Conservation (phyloP, 2,797 vertebrate genomes). For the Lacerta bilineata region DNA sequence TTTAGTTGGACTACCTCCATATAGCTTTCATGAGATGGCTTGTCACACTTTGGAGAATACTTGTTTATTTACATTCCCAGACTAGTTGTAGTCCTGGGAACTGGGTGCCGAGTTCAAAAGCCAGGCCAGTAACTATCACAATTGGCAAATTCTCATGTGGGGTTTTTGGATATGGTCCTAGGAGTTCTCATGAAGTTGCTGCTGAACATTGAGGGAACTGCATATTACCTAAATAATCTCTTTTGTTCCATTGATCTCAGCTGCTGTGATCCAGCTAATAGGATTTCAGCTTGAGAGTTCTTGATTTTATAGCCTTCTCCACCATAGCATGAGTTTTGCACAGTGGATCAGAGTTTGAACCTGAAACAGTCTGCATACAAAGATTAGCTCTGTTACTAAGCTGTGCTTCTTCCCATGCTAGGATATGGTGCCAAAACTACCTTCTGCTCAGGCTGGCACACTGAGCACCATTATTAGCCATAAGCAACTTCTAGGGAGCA, state of each 20-base stretch:
- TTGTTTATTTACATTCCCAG: neutral
- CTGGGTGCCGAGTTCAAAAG: neutral
- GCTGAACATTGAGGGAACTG: neutral
- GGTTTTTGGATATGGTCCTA: neutral
- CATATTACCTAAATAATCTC: neutral
- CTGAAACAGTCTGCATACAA: neutral
- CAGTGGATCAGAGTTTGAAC: neutral
- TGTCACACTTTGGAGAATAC: neutral
- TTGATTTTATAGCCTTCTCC: neutral
- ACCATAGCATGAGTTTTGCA: neutral
- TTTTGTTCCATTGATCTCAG: neutral
- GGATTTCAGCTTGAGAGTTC: neutral
- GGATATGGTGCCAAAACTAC: neutral
- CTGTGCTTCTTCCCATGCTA: neutral
- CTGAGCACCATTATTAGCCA: neutral
- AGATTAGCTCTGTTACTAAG: neutral
- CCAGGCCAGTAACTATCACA: neutral
- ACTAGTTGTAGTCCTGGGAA: neutral
- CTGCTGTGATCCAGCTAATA: neutral
- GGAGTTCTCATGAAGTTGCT: neutral
- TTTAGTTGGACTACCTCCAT: neutral
- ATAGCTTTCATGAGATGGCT: neutral
- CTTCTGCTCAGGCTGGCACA: neutral
- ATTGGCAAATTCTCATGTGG: too few relatives aligned
- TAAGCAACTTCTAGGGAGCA: neutral